phyloP scores from a whole-genome alignment of 2,113 vertebrate species.

The Chrysemys picta region DNA sequence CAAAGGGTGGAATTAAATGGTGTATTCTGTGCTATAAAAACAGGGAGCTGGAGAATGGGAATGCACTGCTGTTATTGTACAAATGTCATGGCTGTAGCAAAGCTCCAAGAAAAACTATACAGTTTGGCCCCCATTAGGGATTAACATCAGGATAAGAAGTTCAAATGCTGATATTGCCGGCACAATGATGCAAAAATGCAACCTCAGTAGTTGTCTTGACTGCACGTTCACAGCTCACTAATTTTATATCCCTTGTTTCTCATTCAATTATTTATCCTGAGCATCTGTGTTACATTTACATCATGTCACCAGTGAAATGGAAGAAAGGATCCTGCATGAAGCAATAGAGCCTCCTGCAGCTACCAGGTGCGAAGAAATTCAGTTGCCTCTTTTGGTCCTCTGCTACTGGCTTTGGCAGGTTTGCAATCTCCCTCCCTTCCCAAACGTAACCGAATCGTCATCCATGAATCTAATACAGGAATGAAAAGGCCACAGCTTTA shows the following conservation, averaged over 20 bases:
- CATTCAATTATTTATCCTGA: constrained; percentile 73
- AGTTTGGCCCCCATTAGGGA: constrained; percentile 43
- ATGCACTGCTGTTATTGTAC: not conserved
- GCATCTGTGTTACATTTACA: constrained; percentile 55
- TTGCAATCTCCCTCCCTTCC: not conserved
- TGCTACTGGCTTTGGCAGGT: not conserved
- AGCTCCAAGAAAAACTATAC: not conserved
- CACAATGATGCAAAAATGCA: constrained; percentile 18
- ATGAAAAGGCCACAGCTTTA: not conserved
- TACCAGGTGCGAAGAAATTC: constrained; percentile 16
- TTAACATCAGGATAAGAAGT: constrained; percentile 68
- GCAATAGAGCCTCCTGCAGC: not conserved
- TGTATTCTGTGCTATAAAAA: constrained; percentile 23
- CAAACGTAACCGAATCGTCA: not conserved
- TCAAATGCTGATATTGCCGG: constrained; percentile 50
- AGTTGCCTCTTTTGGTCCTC: not conserved
- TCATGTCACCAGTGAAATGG: constrained; percentile 31
- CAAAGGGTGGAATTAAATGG: not conserved
- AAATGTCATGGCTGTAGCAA: not conserved
- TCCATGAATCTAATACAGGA: not conserved
- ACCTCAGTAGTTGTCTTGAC: constrained; percentile 14
- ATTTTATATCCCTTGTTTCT: constrained; percentile 58
- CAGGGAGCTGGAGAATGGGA: constrained; percentile 14
- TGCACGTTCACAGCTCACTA: constrained; percentile 1
- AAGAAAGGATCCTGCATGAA: not conserved